Percentiles rank a stretch among this genome's conserved stretches.
These are phyloP conservation scores for Prunella fulvescens DNA, from an alignment of 2,113 vertebrate genomes.

Conservation along the genomic window DNA sequence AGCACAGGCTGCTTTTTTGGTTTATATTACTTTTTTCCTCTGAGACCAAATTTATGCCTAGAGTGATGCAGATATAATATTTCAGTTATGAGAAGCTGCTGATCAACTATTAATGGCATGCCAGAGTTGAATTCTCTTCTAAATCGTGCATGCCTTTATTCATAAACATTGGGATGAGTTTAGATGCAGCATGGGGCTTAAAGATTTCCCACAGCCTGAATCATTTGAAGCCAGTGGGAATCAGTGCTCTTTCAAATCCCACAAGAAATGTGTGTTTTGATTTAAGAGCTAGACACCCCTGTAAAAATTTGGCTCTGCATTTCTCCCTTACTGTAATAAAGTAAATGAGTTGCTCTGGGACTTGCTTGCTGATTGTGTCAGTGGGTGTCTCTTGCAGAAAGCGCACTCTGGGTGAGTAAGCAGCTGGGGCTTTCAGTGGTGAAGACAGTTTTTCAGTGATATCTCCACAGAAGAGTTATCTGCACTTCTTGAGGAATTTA, in stretches of 20 bases:
- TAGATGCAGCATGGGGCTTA: background rate
- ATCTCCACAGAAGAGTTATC: background rate
- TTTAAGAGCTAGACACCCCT: background rate
- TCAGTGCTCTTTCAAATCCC: background rate
- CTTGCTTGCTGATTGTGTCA: background rate
- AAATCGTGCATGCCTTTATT: background rate
- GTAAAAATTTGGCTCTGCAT: background rate
- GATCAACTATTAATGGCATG: fast-evolving
- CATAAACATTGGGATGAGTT: background rate
- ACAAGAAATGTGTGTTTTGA: background rate
- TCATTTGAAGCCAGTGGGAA: conserved; percentile 3
- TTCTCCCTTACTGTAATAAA: conserved; percentile 7
- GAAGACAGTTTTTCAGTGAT: background rate
- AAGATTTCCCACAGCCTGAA: conserved; percentile 5
- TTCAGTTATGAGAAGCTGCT: background rate
- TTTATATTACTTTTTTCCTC: background rate
- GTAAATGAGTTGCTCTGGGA: conserved; percentile 17
- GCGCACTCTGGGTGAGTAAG: background rate
- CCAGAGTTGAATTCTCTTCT: background rate
- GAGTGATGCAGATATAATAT: background rate
- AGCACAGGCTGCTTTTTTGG: background rate
- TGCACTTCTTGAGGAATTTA: background rate
- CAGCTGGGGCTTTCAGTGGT: background rate
- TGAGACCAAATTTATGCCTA: background rate
- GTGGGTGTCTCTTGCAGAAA: background rate